Evolutionary conservation across 2,888 invertebrate genomes (phyloP).

Genomic region (Cecidostiba fungosa): DNA sequence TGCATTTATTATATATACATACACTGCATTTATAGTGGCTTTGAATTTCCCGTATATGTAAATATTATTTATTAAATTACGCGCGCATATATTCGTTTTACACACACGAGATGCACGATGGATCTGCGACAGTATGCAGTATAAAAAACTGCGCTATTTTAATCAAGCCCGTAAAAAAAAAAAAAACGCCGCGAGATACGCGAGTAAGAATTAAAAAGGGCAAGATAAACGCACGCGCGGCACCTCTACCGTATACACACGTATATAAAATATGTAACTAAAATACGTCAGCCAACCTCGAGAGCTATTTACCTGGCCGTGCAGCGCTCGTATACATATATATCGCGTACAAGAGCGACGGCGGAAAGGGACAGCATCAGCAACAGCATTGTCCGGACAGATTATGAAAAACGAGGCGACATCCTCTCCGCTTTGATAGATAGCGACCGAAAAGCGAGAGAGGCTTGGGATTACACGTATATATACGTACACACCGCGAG

Average conservation of each 20-base stretch:
- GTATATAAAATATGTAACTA: conserved; percentile 19
- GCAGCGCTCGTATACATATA: neutral
- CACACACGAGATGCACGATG: neutral
- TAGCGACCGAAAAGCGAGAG: neutral
- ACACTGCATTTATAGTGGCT: neutral
- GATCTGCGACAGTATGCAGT: neutral
- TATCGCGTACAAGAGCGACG: neutral
- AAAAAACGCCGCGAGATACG: neutral
- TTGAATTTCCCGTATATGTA: neutral
- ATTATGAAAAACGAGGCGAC: conserved; percentile 36
- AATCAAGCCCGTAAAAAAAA: neutral
- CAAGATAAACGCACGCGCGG: neutral
- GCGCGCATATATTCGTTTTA: no score
- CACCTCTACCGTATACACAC: neutral
- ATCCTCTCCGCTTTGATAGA: conserved; percentile 2
- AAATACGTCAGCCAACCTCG: conserved; percentile 10
- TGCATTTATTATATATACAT: neutral
- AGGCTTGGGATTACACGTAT: neutral
- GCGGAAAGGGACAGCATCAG: neutral
- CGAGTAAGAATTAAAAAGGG: neutral
- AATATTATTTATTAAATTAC: neutral
- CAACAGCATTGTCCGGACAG: conserved; percentile 29
- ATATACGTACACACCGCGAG: neutral
- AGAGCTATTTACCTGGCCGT: neutral
- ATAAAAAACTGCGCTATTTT: neutral